Conservation (phyloP, 1,140 invertebrate species). For the Lanistes nyassanus region DNA sequence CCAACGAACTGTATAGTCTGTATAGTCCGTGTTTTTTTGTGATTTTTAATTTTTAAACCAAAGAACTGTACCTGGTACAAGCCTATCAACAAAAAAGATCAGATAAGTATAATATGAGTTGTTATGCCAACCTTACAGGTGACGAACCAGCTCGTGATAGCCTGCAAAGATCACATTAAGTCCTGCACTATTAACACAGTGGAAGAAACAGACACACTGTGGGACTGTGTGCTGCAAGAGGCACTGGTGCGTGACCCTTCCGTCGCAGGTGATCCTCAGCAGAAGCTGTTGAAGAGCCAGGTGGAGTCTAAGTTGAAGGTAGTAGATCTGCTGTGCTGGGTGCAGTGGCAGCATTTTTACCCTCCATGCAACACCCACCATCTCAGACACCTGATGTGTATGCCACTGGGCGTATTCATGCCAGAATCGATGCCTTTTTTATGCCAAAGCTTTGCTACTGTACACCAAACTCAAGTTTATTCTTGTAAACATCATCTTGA, state of each 20-base stretch:
- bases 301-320: conserved; percentile 60
- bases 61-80: no score
- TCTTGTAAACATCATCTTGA: no score
- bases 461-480: no score
- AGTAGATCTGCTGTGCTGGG: conserved; percentile 24
- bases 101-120: neutral
- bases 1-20: no score
- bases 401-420: no score
- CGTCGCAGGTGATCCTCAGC: conserved; percentile 45
- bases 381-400: no score
- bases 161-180: conserved; percentile 65
- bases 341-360: conserved; percentile 18
- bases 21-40: no score
- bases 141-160: conserved; percentile 64
- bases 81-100: no score
- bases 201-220: conserved; percentile 60
- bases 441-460: no score
- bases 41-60: no score
- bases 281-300: conserved; percentile 50
- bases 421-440: no score
- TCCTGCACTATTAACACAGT: conserved; percentile 48
- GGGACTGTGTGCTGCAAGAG: conserved; percentile 58
- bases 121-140: conserved; percentile 41
- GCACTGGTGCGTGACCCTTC: conserved; percentile 45
- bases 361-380: no score